A percentile compares a stretch with the other conserved stretches of the same genome.
phyloP scores from a whole-genome alignment of 2,113 vertebrate genomes.

The Bucco capensis region DNA sequence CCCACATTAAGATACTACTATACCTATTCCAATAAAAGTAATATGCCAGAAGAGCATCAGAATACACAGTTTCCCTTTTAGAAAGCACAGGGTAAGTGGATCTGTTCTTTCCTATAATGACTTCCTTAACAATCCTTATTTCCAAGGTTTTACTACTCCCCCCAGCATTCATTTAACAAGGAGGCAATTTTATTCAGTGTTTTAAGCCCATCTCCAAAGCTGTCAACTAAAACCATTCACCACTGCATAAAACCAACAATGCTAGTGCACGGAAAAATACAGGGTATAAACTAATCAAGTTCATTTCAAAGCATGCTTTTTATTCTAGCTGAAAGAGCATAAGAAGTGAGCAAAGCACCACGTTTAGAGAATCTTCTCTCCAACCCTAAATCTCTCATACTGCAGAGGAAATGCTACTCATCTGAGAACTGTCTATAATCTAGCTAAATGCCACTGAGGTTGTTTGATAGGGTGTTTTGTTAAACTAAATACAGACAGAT shows the following conservation, averaged over 20 bases:
- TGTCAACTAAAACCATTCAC: slow-evolving; percentile 29
- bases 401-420: background rate
- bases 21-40: background rate
- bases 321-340: background rate
- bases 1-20: background rate
- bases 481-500: background rate
- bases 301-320: slow-evolving; percentile 5
- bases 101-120: background rate
- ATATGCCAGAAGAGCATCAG: background rate
- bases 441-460: background rate
- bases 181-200: slow-evolving; percentile 33
- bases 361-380: background rate
- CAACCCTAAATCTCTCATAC: background rate
- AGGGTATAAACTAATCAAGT: slow-evolving; percentile 12
- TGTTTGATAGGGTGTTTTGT: background rate
- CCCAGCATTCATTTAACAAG: slow-evolving; percentile 26
- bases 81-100: background rate
- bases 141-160: background rate
- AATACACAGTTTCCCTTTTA: background rate
- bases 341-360: slow-evolving; percentile 4
- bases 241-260: background rate
- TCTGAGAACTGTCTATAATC: background rate
- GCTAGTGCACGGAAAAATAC: background rate
- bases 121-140: slow-evolving; percentile 24
- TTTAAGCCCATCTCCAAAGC: slow-evolving; percentile 37